These are phyloP conservation scores for Hydraecia micacea DNA, from an alignment of 2,888 invertebrate genomes.

Conservation along the genomic window DNA sequence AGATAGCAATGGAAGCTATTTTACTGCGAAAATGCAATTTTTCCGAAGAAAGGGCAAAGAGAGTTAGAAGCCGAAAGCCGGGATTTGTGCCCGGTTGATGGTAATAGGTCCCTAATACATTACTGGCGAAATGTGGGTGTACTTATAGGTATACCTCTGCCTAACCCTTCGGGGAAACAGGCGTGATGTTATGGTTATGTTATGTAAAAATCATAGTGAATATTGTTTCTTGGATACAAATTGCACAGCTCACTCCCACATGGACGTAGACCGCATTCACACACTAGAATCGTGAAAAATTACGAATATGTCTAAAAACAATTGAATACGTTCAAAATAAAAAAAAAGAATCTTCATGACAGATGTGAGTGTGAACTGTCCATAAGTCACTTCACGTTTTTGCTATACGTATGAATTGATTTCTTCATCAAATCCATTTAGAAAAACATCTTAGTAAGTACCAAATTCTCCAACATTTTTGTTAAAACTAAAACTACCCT, in stretches of 20 bases:
- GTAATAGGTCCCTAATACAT: neutral
- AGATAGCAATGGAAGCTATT: neutral
- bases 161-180: neutral
- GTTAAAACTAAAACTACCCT: slow-evolving; percentile 3
- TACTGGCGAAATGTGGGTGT: neutral
- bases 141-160: neutral
- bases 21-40: neutral
- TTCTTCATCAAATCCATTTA: neutral
- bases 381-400: neutral
- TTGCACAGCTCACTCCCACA: neutral
- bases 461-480: neutral
- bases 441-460: neutral
- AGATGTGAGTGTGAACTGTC: neutral
- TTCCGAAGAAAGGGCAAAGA: neutral
- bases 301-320: neutral
- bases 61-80: neutral
- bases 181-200: neutral
- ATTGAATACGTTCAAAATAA: neutral
- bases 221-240: neutral
- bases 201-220: neutral
- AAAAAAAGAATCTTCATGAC: neutral
- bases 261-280: no score
- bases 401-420: neutral
- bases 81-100: neutral
- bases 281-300: neutral